phyloP scores from a whole-genome alignment of 2,888 invertebrate genomes.

The Eudasyphora cyanicolor region DNA sequence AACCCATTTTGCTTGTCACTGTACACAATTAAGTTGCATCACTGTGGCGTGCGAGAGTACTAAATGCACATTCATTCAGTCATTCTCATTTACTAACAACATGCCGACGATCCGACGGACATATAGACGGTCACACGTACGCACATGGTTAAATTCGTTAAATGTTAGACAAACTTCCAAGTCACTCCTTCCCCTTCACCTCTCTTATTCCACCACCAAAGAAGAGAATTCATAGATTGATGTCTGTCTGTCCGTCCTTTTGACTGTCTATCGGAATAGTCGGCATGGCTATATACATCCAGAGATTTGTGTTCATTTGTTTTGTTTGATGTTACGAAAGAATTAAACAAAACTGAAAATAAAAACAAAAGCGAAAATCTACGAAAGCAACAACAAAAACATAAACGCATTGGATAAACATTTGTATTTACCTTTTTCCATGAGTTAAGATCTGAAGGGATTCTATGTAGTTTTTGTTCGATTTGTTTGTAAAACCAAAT shows the following conservation, averaged over 20 bases:
- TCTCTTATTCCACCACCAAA: neutral
- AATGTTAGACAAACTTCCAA: conserved; percentile 38
- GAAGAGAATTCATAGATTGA: conserved; percentile 32
- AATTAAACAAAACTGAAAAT: conserved; percentile 19
- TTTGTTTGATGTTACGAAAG: conserved; percentile 44
- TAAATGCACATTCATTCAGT: neutral
- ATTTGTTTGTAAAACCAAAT: conserved; percentile 35
- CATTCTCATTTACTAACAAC: neutral
- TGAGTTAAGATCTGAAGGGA: conserved; percentile 22
- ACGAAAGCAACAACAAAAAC: neutral
- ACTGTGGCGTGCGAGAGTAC: neutral
- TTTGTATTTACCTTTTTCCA: conserved; percentile 47
- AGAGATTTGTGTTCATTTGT: conserved; percentile 9
- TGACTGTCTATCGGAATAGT: too few relatives aligned
- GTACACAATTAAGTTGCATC: neutral
- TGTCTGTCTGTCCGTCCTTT: neutral
- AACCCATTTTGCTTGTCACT: neutral
- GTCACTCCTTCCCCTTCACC: neutral
- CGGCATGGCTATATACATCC: neutral
- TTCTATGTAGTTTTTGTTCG: neutral
- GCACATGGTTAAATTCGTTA: neutral
- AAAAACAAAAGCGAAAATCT: neutral
- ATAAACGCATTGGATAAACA: neutral
- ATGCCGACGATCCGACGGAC: neutral
- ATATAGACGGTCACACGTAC: neutral